Evolutionary conservation across 2,797 vertebrate species (phyloP).

Genomic region (Bradypodion ventrale): DNA sequence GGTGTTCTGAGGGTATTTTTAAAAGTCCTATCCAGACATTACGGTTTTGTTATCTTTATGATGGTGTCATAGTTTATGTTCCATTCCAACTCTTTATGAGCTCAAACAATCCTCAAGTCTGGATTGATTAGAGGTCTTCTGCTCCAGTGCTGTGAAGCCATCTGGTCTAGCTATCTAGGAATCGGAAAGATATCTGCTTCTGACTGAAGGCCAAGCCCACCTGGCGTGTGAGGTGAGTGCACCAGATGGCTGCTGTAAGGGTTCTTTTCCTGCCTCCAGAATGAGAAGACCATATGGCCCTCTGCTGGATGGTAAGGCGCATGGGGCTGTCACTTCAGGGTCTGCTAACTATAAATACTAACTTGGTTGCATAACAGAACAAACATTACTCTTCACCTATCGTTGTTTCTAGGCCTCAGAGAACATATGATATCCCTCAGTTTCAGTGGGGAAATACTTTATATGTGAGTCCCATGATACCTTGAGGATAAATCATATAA

Average conservation of each 20-base stretch:
- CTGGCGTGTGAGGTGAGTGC: constrained; percentile 10
- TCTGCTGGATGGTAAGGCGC: not conserved
- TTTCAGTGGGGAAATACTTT: not conserved
- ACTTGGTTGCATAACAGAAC: not conserved
- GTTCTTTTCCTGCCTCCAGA: constrained; percentile 1
- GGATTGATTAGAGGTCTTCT: not conserved
- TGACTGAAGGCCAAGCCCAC: not conserved
- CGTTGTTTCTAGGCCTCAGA: not conserved
- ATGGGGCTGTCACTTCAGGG: not conserved
- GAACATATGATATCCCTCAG: not conserved
- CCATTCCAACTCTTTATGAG: constrained; percentile 1
- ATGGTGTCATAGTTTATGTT: not conserved
- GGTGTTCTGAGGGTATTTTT: too few species aligned
- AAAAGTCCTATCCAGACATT: not conserved
- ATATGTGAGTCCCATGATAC: not conserved
- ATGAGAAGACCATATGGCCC: not conserved
- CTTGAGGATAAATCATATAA: not conserved
- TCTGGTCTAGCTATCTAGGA: constrained; percentile 6
- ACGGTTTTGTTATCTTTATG: not conserved
- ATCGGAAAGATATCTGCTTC: not conserved
- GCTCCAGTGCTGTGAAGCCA: constrained; percentile 13
- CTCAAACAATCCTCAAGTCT: not conserved
- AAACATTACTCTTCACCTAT: constrained; percentile 1
- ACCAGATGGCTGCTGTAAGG: constrained; percentile 24
- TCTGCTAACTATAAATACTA: not conserved